Percentiles rank a stretch among this genome's conserved stretches.
phyloP scores from a whole-genome alignment of 2,113 vertebrate species.

The Aldabrachelys gigantea region DNA sequence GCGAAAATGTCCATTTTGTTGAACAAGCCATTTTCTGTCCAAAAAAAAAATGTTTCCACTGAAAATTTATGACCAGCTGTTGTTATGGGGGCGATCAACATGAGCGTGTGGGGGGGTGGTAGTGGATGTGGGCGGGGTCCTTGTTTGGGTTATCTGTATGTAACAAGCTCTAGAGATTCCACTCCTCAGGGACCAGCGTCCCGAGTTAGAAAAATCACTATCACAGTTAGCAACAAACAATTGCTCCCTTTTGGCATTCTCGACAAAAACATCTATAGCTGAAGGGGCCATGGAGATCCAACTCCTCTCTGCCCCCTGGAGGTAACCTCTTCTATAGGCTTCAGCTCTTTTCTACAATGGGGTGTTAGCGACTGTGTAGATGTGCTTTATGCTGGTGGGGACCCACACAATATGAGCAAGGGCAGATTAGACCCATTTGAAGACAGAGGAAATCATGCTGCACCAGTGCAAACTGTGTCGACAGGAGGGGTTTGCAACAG shows the following conservation, averaged over 20 bases:
- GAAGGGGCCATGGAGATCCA: not conserved
- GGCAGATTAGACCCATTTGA: not conserved
- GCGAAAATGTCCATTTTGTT: not conserved
- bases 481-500: not conserved
- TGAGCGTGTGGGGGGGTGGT: fast-evolving
- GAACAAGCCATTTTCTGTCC: not conserved
- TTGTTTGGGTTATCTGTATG: fast-evolving
- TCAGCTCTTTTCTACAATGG: not conserved
- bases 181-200: not conserved
- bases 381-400: too few relatives aligned
- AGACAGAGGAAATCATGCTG: not conserved
- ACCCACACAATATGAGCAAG: fast-evolving
- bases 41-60: not conserved
- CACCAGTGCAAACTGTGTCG: not conserved
- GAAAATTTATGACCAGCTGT: not conserved
- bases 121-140: fast-evolving
- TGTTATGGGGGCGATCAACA: not conserved
- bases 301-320: not conserved
- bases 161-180: fast-evolving
- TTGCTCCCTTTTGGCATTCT: fast-evolving
- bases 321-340: not conserved
- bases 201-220: fast-evolving
- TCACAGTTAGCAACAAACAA: fast-evolving
- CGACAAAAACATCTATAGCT: not conserved
- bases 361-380: not conserved